Percentiles rank a stretch among this genome's conserved stretches.
Conservation (phyloP, 2,797 vertebrate genomes). For the Ctenosaura bakeri region DNA sequence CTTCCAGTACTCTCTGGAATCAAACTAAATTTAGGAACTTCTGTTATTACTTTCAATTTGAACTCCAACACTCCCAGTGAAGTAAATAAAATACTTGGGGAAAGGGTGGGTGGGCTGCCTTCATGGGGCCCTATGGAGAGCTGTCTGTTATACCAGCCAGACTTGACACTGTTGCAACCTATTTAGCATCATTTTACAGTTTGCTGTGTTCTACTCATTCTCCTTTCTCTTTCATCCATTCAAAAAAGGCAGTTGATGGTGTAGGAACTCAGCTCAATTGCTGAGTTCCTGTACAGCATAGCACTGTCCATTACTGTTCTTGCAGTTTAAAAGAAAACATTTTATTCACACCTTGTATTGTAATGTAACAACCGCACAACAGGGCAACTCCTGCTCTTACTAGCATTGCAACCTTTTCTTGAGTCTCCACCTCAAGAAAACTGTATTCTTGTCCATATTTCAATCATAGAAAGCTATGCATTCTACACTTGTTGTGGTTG, state of each 20-base stretch:
- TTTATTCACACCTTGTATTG: neutral
- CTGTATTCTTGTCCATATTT: neutral
- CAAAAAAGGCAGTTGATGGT: neutral
- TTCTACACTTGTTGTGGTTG: too few species aligned
- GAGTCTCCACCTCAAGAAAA: neutral
- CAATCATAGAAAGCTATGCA: neutral
- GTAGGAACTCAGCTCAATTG: neutral
- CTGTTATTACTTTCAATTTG: neutral
- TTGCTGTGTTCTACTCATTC: neutral
- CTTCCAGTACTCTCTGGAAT: neutral
- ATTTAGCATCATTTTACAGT: neutral
- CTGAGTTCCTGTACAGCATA: neutral
- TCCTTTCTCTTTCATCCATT: neutral
- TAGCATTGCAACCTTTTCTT: neutral
- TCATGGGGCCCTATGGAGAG: neutral
- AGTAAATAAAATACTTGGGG: neutral
- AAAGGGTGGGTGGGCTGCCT: too few species aligned
- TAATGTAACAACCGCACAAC: neutral
- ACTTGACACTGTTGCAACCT: neutral
- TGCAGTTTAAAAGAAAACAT: neutral
- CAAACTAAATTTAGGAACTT: neutral
- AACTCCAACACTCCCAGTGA: neutral
- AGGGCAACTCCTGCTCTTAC: neutral
- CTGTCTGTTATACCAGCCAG: neutral
- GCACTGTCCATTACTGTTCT: neutral